Base-by-base conservation (phyloP, 2,113 vertebrate species). In the Sciurus niger region DNA sequence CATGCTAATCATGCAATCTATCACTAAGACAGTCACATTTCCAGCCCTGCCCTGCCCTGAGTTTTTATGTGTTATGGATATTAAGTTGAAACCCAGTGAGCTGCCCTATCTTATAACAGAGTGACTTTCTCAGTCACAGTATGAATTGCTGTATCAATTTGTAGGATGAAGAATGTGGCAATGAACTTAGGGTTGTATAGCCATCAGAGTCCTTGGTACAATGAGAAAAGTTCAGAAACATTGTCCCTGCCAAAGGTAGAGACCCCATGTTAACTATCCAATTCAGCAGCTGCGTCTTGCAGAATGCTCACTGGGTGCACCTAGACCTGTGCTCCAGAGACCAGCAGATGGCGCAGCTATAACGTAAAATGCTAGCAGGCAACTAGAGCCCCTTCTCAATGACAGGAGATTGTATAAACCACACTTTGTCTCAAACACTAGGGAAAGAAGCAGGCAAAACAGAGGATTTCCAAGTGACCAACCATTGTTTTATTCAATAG, bases 401-500 rank as follows among this genome's bases (percentile, higher is more conserved):
- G 63, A 10, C 72, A 32, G 72, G n/a, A 68, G 34, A 25, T 76
- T 68, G 34, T 10, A 12, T n/a, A 53, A 48, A 16, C 30, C 22
- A 89, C 30, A 32, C 22, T 80, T 25, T 34, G 37, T 22, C 85
- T 6, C 3, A 32, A 68, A 30, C 12, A 24, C 10, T 72, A 5
- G 5, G 16, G 40, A 84, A 32, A 79, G 65, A 55, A 82, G 53
- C n/a, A 73, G 8, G 28, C 22, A 30, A 84, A 76, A 48, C 60
- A 77, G 28, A 92, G n/a, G 22, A 13, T 80, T 8, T 92, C 58
- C 51, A 48, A 89, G 40, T 77, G 34, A 46, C 60, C 25, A 79
- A 63, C 40, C 55, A 79, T 87, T 94, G 48, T 82, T 94, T 93
- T 85, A 78, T 46, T 60, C 25, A 76, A 28, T 55, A 60, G 32